phyloP scores from a whole-genome alignment of 2,888 invertebrate genomes.

The Ischnus inquisitorius region DNA sequence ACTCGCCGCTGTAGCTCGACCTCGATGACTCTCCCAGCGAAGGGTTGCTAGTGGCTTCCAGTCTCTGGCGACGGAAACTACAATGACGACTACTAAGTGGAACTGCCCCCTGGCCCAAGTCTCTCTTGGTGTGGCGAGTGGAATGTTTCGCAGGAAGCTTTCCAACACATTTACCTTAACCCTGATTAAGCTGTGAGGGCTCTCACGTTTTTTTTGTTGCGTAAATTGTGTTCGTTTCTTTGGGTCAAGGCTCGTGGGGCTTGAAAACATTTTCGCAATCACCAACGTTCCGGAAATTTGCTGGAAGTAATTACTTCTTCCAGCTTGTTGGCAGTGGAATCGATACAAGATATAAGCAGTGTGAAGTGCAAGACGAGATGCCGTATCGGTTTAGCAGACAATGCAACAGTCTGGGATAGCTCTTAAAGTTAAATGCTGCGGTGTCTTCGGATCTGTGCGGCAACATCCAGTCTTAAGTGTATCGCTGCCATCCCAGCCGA shows the following conservation, averaged over 20 bases:
- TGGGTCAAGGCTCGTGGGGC: neutral
- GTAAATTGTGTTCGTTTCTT: neutral
- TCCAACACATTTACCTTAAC: slow-evolving; percentile 45
- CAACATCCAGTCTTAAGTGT: too few relatives aligned
- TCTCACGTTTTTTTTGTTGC: neutral
- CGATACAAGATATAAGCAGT: too few relatives aligned
- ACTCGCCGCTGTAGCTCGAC: slow-evolving; percentile 68
- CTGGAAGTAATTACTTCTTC: neutral
- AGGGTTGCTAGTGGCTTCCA: neutral
- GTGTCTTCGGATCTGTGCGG: too few relatives aligned
- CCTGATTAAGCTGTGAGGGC: slow-evolving; percentile 18
- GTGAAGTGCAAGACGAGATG: too few relatives aligned
- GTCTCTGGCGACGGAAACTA: slow-evolving; percentile 37
- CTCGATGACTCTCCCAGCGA: slow-evolving; percentile 38
- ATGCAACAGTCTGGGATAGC: too few relatives aligned
- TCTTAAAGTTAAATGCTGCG: too few relatives aligned
- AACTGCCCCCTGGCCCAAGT: slow-evolving; percentile 45
- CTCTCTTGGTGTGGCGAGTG: slow-evolving; percentile 43
- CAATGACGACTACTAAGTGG: slow-evolving; percentile 49
- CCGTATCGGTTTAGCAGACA: too few relatives aligned
- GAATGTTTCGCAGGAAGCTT: slow-evolving; percentile 30
- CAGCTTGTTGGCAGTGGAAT: too few relatives aligned
- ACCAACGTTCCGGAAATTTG: neutral
- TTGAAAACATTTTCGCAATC: neutral
- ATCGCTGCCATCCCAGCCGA: too few relatives aligned